Conservation (phyloP, 2,113 vertebrate species). For the Perognathus longimembris region DNA sequence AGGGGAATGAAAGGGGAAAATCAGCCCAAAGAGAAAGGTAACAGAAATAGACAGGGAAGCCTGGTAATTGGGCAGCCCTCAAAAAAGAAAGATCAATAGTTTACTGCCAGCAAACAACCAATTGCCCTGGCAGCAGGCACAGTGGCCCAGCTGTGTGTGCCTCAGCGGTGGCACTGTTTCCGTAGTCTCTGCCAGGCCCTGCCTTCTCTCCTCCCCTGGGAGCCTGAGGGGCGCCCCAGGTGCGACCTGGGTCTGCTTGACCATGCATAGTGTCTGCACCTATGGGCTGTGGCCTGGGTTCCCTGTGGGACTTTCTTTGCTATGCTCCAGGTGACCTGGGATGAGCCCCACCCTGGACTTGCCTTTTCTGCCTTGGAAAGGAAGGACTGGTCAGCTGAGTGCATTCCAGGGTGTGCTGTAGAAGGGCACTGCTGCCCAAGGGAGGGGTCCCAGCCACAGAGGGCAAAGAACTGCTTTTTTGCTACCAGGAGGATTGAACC, state of each 20-base stretch:
- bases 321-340: not conserved
- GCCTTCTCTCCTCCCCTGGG: rapidly evolving
- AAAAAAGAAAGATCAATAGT: conserved; percentile 59
- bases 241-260: not conserved
- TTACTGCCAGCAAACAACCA: not conserved
- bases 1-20: not conserved
- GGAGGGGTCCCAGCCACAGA: no score
- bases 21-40: conserved; percentile 38
- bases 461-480: not conserved
- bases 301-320: not conserved
- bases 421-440: not conserved
- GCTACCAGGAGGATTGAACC: not conserved
- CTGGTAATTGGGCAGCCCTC: conserved; percentile 42
- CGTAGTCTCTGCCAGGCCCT: not conserved
- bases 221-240: no score
- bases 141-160: conserved; percentile 15
- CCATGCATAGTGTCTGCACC: rapidly evolving
- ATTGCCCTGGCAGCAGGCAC: conserved; percentile 46
- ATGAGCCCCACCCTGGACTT: not conserved
- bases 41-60: conserved; percentile 71
- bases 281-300: rapidly evolving
- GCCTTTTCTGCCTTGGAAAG: not conserved
- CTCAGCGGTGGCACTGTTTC: not conserved
- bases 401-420: not conserved
- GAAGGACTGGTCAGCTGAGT: not conserved